phyloP scores from a whole-genome alignment of 2,113 vertebrate genomes.

The Mystacornis crossleyi region DNA sequence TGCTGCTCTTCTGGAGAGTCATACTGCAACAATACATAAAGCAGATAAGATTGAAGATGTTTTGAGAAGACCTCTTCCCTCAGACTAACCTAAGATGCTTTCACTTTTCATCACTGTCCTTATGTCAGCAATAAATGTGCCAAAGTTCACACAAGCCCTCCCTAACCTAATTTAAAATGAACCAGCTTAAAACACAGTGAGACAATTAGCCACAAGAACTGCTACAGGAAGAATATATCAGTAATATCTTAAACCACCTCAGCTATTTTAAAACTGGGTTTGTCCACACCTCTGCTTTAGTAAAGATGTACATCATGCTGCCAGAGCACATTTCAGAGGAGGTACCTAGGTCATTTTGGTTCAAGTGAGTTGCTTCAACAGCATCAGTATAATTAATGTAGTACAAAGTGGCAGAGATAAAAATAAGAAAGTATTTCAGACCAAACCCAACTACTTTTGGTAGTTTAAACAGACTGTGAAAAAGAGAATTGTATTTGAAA shows the following conservation, averaged over 20 bases:
- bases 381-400: background rate
- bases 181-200: background rate
- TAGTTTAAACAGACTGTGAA: background rate
- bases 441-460: background rate
- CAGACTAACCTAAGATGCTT: background rate
- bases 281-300: background rate
- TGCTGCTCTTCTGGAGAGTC: background rate
- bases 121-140: background rate
- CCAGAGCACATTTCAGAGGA: background rate
- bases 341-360: background rate
- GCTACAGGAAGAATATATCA: background rate
- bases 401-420: background rate
- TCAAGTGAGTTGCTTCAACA: background rate
- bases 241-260: background rate
- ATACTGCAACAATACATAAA: background rate
- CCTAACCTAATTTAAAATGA: background rate
- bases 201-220: background rate
- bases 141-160: background rate
- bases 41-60: background rate
- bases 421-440: background rate
- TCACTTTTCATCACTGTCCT: background rate
- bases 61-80: background rate
- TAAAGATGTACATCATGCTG: background rate
- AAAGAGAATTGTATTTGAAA: background rate
- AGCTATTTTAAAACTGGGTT: background rate